Percentiles rank a stretch among this genome's conserved stretches.
These are phyloP conservation scores for Prunella strophiata DNA, from an alignment of 2,797 vertebrate species.

Conservation along the genomic window DNA sequence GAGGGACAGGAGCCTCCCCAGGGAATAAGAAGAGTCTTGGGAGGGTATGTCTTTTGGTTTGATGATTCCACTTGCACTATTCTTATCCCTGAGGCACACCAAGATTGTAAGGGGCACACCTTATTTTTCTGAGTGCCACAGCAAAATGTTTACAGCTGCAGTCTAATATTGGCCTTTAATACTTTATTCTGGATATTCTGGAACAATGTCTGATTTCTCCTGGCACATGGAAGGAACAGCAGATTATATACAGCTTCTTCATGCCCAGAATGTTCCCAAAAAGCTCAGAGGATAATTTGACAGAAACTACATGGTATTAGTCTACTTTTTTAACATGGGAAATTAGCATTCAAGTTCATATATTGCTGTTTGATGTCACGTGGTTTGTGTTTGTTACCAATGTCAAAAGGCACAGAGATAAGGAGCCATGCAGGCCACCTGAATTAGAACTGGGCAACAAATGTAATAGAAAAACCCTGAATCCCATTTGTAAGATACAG, in stretches of 20 bases:
- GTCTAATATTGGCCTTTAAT: background rate
- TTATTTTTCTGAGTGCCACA: background rate
- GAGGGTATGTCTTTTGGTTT: background rate
- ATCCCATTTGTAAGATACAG: background rate
- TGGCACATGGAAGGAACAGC: background rate
- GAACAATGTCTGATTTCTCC: background rate
- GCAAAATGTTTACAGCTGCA: background rate
- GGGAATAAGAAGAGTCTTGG: background rate
- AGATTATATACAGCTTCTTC: background rate
- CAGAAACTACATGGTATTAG: background rate
- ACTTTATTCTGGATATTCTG: background rate
- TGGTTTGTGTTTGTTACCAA: background rate
- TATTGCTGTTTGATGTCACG: accelerated
- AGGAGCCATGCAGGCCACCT: background rate
- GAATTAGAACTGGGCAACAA: background rate
- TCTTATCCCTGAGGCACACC: background rate
- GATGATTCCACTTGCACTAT: background rate
- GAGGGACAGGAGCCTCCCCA: background rate
- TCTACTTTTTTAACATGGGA: background rate
- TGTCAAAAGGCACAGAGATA: background rate
- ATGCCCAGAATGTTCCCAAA: background rate
- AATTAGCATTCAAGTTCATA: background rate
- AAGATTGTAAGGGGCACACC: background rate
- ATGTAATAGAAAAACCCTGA: background rate
- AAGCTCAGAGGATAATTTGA: background rate